phyloP scores from a whole-genome alignment of 2,113 vertebrate genomes.

The Salvelinus sp. region DNA sequence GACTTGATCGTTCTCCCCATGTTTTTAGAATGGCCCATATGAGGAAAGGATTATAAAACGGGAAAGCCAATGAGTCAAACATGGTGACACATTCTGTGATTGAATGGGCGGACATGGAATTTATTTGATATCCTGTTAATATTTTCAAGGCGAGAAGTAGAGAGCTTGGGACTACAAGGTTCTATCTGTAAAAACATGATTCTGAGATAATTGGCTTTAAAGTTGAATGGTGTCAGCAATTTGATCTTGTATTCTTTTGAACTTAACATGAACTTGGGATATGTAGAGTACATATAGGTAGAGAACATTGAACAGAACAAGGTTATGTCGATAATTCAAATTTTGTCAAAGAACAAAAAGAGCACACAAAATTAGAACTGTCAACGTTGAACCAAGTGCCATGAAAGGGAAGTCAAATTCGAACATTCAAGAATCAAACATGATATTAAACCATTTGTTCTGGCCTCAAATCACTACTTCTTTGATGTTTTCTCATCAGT shows the following conservation, averaged over 20 bases:
- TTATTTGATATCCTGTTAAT: background rate
- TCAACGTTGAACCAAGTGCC: background rate
- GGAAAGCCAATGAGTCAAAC: slow-evolving; percentile 12
- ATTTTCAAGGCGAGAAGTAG: background rate
- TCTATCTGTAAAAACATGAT: too few species aligned
- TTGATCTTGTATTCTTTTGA: too few species aligned
- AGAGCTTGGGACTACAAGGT: background rate
- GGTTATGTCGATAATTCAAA: background rate
- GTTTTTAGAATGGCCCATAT: slow-evolving; percentile 9
- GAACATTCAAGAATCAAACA: background rate
- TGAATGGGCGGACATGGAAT: background rate
- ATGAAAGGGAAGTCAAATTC: background rate
- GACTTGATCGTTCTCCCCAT: slow-evolving; percentile 31
- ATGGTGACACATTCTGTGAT: slow-evolving; percentile 17
- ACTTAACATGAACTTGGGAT: too few species aligned
- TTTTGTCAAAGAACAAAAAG: background rate
- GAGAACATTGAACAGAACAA: too few species aligned
- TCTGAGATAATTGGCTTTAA: too few species aligned
- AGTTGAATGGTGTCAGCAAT: too few species aligned
- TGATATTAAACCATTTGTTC: too few species aligned
- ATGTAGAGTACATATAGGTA: too few species aligned
- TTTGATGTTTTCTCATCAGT: too few species aligned
- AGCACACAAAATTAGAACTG: background rate
- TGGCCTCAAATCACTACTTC: too few species aligned
- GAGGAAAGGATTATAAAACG: slow-evolving; percentile 9